phyloP scores from a whole-genome alignment of 2,113 vertebrate genomes.

The Trematocara stigmaticum region DNA sequence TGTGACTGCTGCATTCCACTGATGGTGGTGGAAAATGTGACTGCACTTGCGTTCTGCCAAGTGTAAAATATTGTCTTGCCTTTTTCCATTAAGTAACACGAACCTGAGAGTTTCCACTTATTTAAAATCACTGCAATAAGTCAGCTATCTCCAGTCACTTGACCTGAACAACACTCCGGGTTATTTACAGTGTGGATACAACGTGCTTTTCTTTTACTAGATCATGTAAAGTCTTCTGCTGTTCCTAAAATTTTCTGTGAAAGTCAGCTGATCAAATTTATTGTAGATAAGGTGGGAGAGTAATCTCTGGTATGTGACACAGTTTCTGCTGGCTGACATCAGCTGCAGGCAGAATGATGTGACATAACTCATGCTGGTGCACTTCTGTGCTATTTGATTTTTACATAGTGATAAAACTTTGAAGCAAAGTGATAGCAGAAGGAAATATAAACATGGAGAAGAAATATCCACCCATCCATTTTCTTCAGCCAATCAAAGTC shows the following conservation, averaged over 20 bases:
- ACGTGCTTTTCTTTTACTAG: background rate
- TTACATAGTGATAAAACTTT: background rate
- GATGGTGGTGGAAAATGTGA: background rate
- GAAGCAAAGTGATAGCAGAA: background rate
- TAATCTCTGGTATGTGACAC: background rate
- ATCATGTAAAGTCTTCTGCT: background rate
- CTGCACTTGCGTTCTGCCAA: background rate
- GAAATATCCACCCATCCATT: background rate
- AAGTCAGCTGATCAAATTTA: background rate
- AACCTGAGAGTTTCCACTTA: background rate
- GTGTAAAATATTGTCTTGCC: background rate
- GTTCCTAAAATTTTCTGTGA: background rate
- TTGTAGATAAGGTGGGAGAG: background rate
- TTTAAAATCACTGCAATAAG: background rate
- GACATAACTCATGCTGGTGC: background rate
- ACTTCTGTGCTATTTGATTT: background rate
- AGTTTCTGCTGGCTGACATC: slow-evolving; percentile 2
- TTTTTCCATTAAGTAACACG: background rate
- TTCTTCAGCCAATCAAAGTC: background rate
- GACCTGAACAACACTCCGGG: background rate
- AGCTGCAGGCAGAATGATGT: background rate
- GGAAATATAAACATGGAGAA: background rate
- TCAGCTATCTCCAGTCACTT: background rate
- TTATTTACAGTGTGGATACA: background rate
- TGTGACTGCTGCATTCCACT: background rate